phyloP scores from a whole-genome alignment of 1,140 invertebrate species.

The Drosophila fuyamai region DNA sequence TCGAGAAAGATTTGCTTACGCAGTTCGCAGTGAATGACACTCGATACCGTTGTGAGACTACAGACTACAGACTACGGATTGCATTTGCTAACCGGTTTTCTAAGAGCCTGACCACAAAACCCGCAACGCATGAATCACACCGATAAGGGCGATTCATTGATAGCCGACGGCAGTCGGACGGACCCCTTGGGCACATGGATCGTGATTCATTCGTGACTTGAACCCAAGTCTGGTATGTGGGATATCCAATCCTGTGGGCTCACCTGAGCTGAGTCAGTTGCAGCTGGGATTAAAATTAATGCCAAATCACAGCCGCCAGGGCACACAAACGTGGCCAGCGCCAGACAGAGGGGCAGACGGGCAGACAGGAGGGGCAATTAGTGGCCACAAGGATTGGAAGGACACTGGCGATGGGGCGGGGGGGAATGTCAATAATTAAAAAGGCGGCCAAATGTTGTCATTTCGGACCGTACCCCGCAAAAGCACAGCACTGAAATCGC shows the following conservation, averaged over 20 bases:
- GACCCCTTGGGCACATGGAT: constrained; percentile 1
- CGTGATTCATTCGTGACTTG: constrained; percentile 25
- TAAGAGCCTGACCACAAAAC: constrained; percentile 23
- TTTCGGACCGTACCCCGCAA: constrained; percentile 54
- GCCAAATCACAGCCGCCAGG: constrained; percentile 27
- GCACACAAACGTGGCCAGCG: not conserved
- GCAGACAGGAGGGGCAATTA: constrained; percentile 44
- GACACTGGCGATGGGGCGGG: constrained; percentile 11
- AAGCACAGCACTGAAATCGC: constrained; percentile 24
- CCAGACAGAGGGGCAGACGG: constrained; percentile 3
- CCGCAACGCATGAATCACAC: constrained; percentile 35
- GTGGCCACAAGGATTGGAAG: constrained; percentile 45
- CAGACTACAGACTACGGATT: constrained; percentile 12
- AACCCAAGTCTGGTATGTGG: constrained; percentile 1
- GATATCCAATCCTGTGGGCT: constrained; percentile 19
- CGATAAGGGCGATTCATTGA: constrained; percentile 38
- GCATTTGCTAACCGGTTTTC: constrained; percentile 48
- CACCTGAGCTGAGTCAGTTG: constrained; percentile 37
- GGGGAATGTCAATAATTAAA: constrained; percentile 78
- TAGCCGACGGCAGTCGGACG: constrained; percentile 2
- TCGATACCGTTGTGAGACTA: constrained; percentile 10
- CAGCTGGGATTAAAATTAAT: constrained; percentile 32
- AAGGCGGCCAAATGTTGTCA: constrained; percentile 81
- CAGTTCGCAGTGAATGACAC: constrained; percentile 19
- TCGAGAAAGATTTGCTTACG: constrained; percentile 42